Conservation (phyloP, 2,888 invertebrate genomes). For the Orthosia incerta region DNA sequence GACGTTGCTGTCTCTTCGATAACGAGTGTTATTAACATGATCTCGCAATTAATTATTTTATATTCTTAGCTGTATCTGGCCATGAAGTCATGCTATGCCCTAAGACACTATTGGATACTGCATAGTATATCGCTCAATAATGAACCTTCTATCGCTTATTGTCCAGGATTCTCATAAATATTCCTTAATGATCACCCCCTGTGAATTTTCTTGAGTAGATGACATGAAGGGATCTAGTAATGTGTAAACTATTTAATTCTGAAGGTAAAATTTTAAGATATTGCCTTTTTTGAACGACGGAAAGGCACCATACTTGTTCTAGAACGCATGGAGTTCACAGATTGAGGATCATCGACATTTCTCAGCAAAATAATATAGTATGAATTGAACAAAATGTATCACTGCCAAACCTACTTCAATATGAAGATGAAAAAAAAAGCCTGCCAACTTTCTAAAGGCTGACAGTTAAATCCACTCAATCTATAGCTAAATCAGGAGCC, state of each 20-base stretch:
- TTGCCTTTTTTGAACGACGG: neutral
- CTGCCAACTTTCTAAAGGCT: neutral
- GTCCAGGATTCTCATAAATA: slow-evolving; percentile 36
- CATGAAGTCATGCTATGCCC: slow-evolving; percentile 15
- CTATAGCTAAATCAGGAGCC: neutral
- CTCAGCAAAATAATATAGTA: neutral
- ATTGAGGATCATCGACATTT: neutral
- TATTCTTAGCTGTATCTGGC: slow-evolving; percentile 34
- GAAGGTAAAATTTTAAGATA: neutral
- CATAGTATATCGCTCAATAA: slow-evolving; percentile 10
- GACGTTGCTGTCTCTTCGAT: slow-evolving; percentile 72
- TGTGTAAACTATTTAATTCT: neutral
- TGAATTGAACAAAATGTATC: neutral
- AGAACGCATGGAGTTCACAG: neutral
- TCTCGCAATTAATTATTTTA: slow-evolving; percentile 74
- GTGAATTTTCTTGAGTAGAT: slow-evolving; percentile 6
- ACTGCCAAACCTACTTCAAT: no score
- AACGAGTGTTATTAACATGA: slow-evolving; percentile 75
- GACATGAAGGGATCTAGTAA: slow-evolving; percentile 6
- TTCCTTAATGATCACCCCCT: slow-evolving; percentile 10
- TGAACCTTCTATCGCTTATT: slow-evolving; percentile 24
- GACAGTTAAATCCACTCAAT: neutral
- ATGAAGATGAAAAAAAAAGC: neutral
- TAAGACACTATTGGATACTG: slow-evolving; percentile 18
- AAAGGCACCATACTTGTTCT: neutral